These are phyloP conservation scores for Characodon lateralis DNA, from an alignment of 2,797 vertebrate species.

Conservation along the genomic window DNA sequence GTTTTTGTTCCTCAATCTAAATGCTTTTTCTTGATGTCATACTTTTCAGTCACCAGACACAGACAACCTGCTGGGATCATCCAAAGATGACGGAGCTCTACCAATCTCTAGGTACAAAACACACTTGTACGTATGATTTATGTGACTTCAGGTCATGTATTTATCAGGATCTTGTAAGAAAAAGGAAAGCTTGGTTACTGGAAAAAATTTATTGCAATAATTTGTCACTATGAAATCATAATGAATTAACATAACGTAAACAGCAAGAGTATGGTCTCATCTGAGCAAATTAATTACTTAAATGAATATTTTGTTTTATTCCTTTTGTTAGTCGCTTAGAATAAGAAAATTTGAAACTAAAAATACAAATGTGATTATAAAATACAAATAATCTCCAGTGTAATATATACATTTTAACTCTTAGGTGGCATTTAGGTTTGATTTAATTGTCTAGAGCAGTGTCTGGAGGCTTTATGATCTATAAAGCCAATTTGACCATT, in stretches of 20 bases:
- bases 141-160: not conserved
- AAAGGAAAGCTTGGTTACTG: not conserved
- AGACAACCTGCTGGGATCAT: constrained; percentile 98
- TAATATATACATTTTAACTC: not conserved
- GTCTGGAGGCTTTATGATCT: not conserved
- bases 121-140: constrained; percentile 7
- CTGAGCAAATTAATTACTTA: not conserved
- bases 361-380: not conserved
- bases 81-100: constrained; percentile 98
- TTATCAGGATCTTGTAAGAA: not conserved
- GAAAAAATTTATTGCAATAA: not conserved
- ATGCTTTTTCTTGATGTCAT: constrained; percentile 32
- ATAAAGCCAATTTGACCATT: not conserved
- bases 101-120: constrained; percentile 89
- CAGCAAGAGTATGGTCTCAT: too few relatives aligned
- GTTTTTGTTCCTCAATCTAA: constrained; percentile 22
- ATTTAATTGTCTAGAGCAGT: not conserved
- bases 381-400: not conserved
- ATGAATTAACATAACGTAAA: not conserved
- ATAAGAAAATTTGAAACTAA: not conserved
- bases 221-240: not conserved
- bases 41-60: constrained; percentile 90
- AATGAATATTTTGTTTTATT: not conserved
- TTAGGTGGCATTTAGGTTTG: not conserved
- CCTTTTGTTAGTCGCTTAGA: not conserved